Base-by-base conservation (phyloP, 2,797 vertebrate genomes). In the Scyliorhinus canicula region DNA sequence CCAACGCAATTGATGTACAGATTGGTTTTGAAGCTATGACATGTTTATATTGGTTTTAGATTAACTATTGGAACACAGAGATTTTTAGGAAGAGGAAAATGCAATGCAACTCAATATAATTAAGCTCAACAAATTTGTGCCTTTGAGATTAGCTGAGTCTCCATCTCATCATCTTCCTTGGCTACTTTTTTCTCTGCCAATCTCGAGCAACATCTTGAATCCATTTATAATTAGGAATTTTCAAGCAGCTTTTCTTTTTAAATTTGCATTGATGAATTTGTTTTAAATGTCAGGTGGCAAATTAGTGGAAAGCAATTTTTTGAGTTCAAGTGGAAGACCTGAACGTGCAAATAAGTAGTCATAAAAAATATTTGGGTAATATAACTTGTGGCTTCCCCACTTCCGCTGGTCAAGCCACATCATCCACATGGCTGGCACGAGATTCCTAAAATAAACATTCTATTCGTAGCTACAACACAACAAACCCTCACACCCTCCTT, bases 31-130 rank as follows among this genome's bases (percentile, higher is more conserved):
- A 82, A 82, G 40, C 44, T 82, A 47, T 1, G 21, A 82, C 40
- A 26, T 82, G 40, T 47, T 82, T 47, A 21, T 60, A 44, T 91
- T 91, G n/a, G 40, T 91, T 91, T 91, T 91, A 44, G n/a, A 91
- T 91, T 60, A 65, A 44, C 86, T 44, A 26, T 91, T 63, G 8
- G 19, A 19, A 63, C 19, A 26, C 40, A 40, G 35, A 65, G 40
- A 24, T 12, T 65, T 65, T 65, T 91, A 65, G 40, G 35, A 91
- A 63, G 57, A 91, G 21, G n/a, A 65, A 63, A 65, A 26, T 90
- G 35, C 55, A 60, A 40, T 90, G 86, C 35, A 91, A 44, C 44
- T 91, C 40, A 91, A 65, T n/a, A 24, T 40, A 63, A 60, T 90
- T 90, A 63, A 65, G n/a, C 88, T n/a, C 60, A 91, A 91, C 35